These are phyloP conservation scores for Halichoerus grypus DNA, from an alignment of 2,113 vertebrate genomes.

Conservation along the genomic window DNA sequence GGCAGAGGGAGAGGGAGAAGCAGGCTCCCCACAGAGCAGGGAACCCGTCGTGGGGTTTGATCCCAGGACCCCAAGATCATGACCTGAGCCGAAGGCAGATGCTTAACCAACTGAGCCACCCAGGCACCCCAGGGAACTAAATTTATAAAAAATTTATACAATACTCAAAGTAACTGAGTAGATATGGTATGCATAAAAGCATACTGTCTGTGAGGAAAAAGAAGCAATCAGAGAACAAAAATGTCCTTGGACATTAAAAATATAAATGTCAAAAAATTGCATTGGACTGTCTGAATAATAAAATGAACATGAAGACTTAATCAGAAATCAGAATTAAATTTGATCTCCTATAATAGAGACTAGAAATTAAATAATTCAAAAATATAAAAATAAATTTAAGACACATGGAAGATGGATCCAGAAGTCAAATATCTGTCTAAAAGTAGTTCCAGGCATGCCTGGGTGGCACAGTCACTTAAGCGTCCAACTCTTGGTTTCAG, in stretches of 20 bases:
- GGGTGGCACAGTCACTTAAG: neutral
- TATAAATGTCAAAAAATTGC: neutral
- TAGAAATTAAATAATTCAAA: conserved; percentile 14
- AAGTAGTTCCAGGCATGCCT: neutral
- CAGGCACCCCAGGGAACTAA: neutral
- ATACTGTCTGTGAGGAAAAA: neutral
- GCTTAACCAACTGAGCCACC: too few relatives aligned
- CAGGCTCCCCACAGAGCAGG: too few relatives aligned
- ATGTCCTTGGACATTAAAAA: neutral
- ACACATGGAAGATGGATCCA: neutral
- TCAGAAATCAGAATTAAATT: conserved; percentile 34
- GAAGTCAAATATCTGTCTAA: neutral
- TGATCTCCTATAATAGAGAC: neutral
- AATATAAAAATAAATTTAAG: conserved; percentile 8
- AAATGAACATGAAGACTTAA: neutral
- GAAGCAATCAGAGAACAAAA: neutral
- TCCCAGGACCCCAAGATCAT: too few relatives aligned
- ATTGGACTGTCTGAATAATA: neutral
- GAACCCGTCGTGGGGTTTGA: too few relatives aligned
- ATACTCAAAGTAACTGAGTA: neutral
- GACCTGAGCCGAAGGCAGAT: too few relatives aligned
- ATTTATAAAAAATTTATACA: neutral
- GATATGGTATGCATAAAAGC: neutral
- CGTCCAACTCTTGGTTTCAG: neutral
- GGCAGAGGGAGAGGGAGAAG: too few relatives aligned